phyloP scores from a whole-genome alignment of 2,888 invertebrate species.

The Agrilus cyanescens region DNA sequence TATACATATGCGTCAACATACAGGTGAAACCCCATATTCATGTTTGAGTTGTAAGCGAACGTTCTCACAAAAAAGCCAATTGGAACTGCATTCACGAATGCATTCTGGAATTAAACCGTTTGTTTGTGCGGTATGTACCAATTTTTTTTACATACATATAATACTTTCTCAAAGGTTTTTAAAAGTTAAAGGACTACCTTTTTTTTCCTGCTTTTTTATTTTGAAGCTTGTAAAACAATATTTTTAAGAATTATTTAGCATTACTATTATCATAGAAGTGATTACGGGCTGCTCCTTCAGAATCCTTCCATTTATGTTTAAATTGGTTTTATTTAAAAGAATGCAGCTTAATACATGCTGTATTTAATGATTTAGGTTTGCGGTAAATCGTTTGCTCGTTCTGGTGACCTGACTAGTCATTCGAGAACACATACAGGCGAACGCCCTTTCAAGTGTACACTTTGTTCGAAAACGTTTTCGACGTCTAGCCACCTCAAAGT shows the following conservation, averaged over 20 bases:
- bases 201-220: too few relatives aligned
- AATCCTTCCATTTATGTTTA: too few relatives aligned
- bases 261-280: too few relatives aligned
- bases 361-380: slow-evolving; percentile 20
- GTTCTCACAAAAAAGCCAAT: slow-evolving; percentile 26
- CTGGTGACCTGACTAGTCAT: slow-evolving; percentile 26
- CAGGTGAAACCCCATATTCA: slow-evolving; percentile 26
- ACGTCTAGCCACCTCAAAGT: slow-evolving; percentile 28
- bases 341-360: too few relatives aligned
- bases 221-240: too few relatives aligned
- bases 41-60: slow-evolving; percentile 25
- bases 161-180: too few relatives aligned
- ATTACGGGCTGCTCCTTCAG: too few relatives aligned
- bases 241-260: too few relatives aligned
- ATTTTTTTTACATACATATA: too few relatives aligned
- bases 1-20: slow-evolving; percentile 29
- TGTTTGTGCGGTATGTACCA: slow-evolving; percentile 21
- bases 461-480: slow-evolving; percentile 24
- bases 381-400: slow-evolving; percentile 26
- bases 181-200: too few relatives aligned
- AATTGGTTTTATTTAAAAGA: too few relatives aligned
- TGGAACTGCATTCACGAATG: slow-evolving; percentile 25
- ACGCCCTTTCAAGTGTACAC: slow-evolving; percentile 24
- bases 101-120: slow-evolving; percentile 29
- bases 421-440: slow-evolving; percentile 28